Evolutionary conservation across 2,113 vertebrate species (phyloP).

Genomic region (Notarius quadriscutis): DNA sequence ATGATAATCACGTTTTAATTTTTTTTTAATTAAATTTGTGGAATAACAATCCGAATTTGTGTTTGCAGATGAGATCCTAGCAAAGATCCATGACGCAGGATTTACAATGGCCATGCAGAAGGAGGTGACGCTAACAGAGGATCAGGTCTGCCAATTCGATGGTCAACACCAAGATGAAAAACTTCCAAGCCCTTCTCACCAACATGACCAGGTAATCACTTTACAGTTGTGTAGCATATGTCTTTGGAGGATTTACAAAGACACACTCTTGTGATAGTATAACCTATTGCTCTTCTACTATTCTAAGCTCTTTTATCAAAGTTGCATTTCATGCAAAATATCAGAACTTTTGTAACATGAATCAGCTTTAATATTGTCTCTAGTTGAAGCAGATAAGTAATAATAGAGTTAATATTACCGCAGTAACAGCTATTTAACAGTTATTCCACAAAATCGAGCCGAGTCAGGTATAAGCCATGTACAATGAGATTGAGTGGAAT

Average conservation of each 20-base stretch:
- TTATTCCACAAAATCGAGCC: too few relatives aligned
- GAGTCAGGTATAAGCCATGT: too few relatives aligned
- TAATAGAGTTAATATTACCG: not conserved
- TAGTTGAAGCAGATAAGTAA: not conserved
- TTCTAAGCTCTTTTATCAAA: not conserved
- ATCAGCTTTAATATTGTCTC: not conserved
- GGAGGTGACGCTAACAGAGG: conserved; percentile 68
- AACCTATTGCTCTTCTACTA: not conserved
- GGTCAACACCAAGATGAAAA: conserved; percentile 64
- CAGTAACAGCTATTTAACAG: too few relatives aligned
- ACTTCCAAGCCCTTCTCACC: conserved; percentile 65
- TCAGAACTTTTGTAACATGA: not conserved
- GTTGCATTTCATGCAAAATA: not conserved
- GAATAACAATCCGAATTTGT: not conserved
- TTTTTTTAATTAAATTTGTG: not conserved
- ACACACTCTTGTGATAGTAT: not conserved
- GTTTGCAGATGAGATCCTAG: conserved; percentile 72
- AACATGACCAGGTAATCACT: conserved; percentile 70
- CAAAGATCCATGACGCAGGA: conserved; percentile 67
- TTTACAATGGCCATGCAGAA: conserved; percentile 74
- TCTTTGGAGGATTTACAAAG: not conserved
- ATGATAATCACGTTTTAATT: not conserved
- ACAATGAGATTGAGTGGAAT: too few relatives aligned
- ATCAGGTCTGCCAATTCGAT: conserved; percentile 76
- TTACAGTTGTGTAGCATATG: not conserved